Base-by-base conservation (phyloP, 2,113 vertebrate genomes). In the Balaenoptera acutorostrata region DNA sequence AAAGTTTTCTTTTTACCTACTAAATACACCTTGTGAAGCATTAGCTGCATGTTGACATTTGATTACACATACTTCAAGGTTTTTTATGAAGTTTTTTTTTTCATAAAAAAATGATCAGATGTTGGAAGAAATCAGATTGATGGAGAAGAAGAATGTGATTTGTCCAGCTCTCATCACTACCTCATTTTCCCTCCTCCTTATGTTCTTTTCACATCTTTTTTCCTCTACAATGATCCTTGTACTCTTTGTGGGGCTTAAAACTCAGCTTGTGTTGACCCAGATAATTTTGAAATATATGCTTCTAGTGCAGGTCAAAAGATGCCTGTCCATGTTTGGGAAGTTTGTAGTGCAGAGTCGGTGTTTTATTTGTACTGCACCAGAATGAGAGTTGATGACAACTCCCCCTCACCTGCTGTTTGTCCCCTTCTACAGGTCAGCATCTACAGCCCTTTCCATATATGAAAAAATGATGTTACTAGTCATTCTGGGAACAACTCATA, bases 41-140 rank as follows among this genome's bases (percentile, higher is more conserved):
- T 75, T 87, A 69, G 63, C 63, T 84, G 15, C 15, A 93, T 44
- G 52, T 49, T 95, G 86, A 96, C 74, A 69, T 97, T 98, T 94
- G 72, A 96, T 92, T 95, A 41, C 36, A 64, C 8, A 13, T 25
- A 92, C 33, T 90, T 94, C 63, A 95, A 93, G 23, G 18, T 6
- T 82, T 86, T 92, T 57, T 92, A 20, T 90, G 49, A 97, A 84
- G 57, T 5, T 78, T 46, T 29, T 29, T 14, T 59, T 81, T 77
- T 41, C 31, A 83, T 44, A 95, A 81, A 41, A 89, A 96, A 68
- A 87, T 90, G 69, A 78, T 63, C 57, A 84, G 75, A 69, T 92
- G 5, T 78, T 75, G 44, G 36, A 93, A 29, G 64, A 84, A 96
- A 92, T 96, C 8, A 0, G 72, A 84, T n/a, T 46, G 72, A 88